A percentile compares a stretch with the other conserved stretches of the same genome.
phyloP scores from a whole-genome alignment of 2,888 invertebrate species.

The Colostygia pectinataria region DNA sequence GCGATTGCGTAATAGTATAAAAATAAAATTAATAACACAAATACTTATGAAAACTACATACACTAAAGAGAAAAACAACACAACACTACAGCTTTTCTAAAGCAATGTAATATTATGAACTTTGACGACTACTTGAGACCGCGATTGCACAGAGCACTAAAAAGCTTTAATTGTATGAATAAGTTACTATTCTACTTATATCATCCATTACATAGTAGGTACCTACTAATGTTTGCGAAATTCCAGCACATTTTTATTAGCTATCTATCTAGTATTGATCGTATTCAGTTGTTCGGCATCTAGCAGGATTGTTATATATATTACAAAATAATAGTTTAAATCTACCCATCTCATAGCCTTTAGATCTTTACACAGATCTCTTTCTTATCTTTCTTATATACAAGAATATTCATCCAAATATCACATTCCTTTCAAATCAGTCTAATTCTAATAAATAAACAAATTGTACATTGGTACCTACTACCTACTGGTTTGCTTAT shows the following conservation, averaged over 20 bases:
- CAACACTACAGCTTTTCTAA: conserved; percentile 11
- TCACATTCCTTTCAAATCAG: conserved; percentile 75
- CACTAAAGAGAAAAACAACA: conserved; percentile 3
- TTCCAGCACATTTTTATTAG: background rate
- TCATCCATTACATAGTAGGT: too few relatives aligned
- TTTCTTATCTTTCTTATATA: conserved; percentile 40
- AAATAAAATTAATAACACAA: conserved; percentile 5
- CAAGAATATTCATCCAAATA: conserved; percentile 53
- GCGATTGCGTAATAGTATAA: conserved; percentile 15
- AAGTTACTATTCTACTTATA: background rate
- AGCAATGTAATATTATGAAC: background rate
- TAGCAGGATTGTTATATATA: background rate
- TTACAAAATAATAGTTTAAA: conserved; percentile 7
- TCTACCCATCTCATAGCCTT: conserved; percentile 22
- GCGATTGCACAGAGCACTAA: conserved; percentile 1
- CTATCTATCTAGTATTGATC: background rate
- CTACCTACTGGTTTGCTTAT: conserved; percentile 4
- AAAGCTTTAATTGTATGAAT: background rate
- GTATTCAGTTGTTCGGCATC: background rate
- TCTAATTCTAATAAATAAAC: conserved; percentile 38
- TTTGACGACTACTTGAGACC: background rate
- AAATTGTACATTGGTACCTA: conserved; percentile 6
- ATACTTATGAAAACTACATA: conserved; percentile 1
- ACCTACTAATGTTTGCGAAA: background rate
- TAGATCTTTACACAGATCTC: conserved; percentile 37